Percentiles rank a stretch among this genome's conserved stretches.
Evolutionary conservation across 2,797 vertebrate genomes (phyloP).

Genomic region (Eurystomus glaucurus): DNA sequence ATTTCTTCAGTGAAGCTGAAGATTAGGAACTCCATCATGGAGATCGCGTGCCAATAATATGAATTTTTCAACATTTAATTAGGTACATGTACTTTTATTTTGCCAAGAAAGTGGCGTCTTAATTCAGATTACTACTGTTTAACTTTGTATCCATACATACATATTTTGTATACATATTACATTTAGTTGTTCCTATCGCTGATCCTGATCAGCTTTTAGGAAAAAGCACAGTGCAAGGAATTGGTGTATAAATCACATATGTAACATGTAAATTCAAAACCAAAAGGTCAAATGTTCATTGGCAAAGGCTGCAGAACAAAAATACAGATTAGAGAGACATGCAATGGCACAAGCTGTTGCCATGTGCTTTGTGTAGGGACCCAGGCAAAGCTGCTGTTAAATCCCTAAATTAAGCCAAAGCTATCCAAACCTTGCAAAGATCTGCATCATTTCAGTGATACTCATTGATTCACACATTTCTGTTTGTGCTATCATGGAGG

Average conservation of each 20-base stretch:
- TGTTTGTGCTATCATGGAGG: accelerated
- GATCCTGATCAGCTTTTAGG: background rate
- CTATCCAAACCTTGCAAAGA: background rate
- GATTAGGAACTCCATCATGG: background rate
- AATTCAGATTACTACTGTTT: background rate
- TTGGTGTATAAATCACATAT: background rate
- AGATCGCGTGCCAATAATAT: background rate
- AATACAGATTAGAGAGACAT: background rate
- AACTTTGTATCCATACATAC: background rate
- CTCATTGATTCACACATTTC: accelerated
- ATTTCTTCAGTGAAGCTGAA: background rate
- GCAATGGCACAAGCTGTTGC: background rate
- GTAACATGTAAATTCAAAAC: background rate
- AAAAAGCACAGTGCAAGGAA: background rate
- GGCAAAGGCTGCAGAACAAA: background rate
- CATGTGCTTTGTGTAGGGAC: background rate
- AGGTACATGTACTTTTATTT: background rate
- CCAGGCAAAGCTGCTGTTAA: background rate
- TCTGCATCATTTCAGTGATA: accelerated
- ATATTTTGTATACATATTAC: accelerated
- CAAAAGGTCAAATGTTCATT: background rate
- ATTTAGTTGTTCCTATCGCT: background rate
- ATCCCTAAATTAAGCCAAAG: background rate
- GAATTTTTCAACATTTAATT: background rate
- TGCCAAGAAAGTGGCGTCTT: background rate